phyloP scores from a whole-genome alignment of 2,113 vertebrate species.

The Pampusana beccarii region DNA sequence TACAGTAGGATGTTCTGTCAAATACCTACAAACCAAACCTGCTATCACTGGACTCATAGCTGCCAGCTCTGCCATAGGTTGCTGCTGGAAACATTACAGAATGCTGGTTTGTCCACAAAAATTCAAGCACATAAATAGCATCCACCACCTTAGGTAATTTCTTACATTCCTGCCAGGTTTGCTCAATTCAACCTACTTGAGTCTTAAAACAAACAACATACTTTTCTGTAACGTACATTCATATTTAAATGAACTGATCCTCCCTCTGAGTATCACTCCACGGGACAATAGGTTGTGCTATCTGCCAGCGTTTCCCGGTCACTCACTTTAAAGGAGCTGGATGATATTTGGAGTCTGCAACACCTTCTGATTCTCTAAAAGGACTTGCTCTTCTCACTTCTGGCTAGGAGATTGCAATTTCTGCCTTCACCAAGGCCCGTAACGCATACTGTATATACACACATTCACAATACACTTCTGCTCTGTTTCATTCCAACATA shows the following conservation, averaged over 20 bases:
- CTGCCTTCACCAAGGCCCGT: too few species aligned
- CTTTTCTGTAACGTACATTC: background rate
- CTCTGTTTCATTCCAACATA: background rate
- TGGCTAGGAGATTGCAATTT: background rate
- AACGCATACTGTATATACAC: too few species aligned
- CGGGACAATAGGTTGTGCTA: background rate
- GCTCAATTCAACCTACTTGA: background rate
- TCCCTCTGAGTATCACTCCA: background rate
- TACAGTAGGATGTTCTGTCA: background rate
- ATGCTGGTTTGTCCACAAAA: background rate
- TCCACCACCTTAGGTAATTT: too few species aligned
- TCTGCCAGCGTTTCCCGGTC: background rate
- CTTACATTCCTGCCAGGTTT: background rate
- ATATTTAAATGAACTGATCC: background rate
- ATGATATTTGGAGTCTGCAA: background rate
- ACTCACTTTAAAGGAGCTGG: background rate
- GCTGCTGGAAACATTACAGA: too few species aligned
- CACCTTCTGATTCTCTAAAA: background rate
- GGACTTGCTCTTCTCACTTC: background rate
- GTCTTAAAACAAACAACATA: background rate
- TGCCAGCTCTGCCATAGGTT: background rate
- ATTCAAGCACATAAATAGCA: background rate
- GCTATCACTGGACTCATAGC: background rate
- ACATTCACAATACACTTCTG: too few species aligned
- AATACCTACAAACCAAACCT: background rate